Conservation (phyloP, 2,888 invertebrate genomes). For the Allophyes oxyacanthae region DNA sequence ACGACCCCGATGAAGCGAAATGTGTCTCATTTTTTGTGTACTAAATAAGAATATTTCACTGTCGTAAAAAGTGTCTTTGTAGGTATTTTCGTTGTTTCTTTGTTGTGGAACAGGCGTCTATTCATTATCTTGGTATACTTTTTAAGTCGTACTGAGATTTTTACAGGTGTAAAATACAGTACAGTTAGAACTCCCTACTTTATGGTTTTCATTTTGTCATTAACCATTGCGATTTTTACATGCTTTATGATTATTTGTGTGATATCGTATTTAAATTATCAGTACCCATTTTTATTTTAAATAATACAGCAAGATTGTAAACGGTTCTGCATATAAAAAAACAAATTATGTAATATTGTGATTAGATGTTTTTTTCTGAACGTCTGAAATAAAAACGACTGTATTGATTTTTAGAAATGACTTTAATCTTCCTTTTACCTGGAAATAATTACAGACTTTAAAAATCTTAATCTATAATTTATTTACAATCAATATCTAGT, state of each 20-base stretch:
- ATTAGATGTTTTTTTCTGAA: too few relatives aligned
- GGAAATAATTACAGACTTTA: conserved; percentile 88
- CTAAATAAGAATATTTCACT: conserved; percentile 63
- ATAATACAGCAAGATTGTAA: too few relatives aligned
- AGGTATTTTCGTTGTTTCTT: conserved; percentile 57
- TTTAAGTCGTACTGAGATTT: conserved; percentile 43
- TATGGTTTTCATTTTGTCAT: conserved; percentile 15
- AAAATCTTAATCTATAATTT: conserved; percentile 87
- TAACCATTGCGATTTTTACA: conserved; percentile 3
- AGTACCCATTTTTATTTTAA: not conserved
- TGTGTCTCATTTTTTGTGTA: conserved; percentile 66
- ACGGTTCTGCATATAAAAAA: too few relatives aligned
- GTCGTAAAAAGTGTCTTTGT: conserved; percentile 59
- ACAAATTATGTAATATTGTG: too few relatives aligned
- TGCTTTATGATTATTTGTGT: not conserved
- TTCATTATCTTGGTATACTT: conserved; percentile 48
- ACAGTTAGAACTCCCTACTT: not conserved
- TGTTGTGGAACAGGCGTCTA: conserved; percentile 55
- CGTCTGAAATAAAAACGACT: conserved; percentile 48
- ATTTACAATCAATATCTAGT: conserved; percentile 80
- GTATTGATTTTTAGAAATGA: conserved; percentile 81
- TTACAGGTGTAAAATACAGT: conserved; percentile 28
- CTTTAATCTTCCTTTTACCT: conserved; percentile 83
- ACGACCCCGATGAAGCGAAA: conserved; percentile 58
- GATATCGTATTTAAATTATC: too few relatives aligned